Evolutionary conservation across 1,140 invertebrate species (phyloP).

Genomic region (Contarinia nasturtii): DNA sequence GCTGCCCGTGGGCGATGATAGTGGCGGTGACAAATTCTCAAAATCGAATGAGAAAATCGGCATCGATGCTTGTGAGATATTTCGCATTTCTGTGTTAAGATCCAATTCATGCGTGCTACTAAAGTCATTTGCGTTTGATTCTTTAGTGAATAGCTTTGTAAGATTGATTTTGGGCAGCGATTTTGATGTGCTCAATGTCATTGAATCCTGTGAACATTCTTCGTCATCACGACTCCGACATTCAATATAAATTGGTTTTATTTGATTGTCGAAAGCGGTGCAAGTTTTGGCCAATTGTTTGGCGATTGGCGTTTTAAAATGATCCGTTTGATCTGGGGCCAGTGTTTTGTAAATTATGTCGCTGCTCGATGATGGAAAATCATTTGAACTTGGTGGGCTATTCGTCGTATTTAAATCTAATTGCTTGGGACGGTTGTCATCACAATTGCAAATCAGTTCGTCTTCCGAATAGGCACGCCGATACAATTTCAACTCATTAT

Average conservation of each 20-base stretch:
- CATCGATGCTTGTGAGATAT: constrained; percentile 11
- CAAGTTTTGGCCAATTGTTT: too few relatives aligned
- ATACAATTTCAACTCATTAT: constrained; percentile 1
- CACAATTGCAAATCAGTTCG: not conserved
- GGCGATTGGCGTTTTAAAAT: too few relatives aligned
- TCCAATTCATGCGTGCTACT: not conserved
- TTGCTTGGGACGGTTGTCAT: constrained; percentile 1
- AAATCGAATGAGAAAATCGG: constrained; percentile 8
- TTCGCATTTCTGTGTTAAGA: too few relatives aligned
- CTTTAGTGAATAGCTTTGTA: constrained; percentile 12
- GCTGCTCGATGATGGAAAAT: too few relatives aligned
- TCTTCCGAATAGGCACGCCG: constrained; percentile 4
- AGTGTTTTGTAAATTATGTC: too few relatives aligned
- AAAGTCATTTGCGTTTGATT: not conserved
- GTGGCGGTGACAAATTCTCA: not conserved
- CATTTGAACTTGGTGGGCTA: too few relatives aligned
- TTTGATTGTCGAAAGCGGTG: too few relatives aligned
- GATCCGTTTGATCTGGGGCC: too few relatives aligned
- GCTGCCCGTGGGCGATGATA: not conserved
- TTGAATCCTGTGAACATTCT: too few relatives aligned
- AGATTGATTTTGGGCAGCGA: constrained; percentile 19
- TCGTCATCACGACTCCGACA: too few relatives aligned
- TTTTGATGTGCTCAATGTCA: too few relatives aligned
- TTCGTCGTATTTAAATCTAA: not conserved
- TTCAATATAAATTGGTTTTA: too few relatives aligned